Base-by-base conservation (phyloP, 2,113 vertebrate genomes). In the Nothocercus julius region DNA sequence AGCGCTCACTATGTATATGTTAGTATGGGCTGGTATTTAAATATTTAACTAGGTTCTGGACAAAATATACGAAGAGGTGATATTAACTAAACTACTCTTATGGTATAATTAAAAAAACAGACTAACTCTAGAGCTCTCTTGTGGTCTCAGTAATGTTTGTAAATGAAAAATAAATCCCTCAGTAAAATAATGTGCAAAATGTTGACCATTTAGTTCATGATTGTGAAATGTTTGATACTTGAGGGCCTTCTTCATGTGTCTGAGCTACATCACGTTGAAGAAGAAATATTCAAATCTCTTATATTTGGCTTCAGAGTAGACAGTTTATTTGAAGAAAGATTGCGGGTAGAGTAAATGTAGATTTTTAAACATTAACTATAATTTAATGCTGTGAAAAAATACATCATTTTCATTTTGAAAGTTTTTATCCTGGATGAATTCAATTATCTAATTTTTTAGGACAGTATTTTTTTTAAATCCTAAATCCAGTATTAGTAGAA, bases 41-140 rank as follows among this genome's bases (percentile, higher is more conserved):
- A 49, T 93, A 90, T 91, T 80, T 89, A 77, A 87, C 66, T 87
- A 47, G 79, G 53, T 77, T 81, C 69, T 47, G 64, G 36, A 51
- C 58, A 77, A 84, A 90, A 74, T 79, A n/a, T 20, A 86, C 28
- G 32, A 88, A 79, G 64, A 89, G 44, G 42, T 87, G 73, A 63
- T 47, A 69, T 83, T 93, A 77, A 94, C 91, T 96, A 89, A 95
- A 82, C 73, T 91, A 70, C 51, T 69, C 56, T 76, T 63, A 62
- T 28, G 16, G 72, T 79, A 18, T 93, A 93, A 92, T 95, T 82
- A 89, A 84, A 90, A 89, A 53, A 45, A 9, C 15, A 87, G 79
- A 74, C 87, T 85, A 84, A 27, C 32, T 68, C 53, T 85, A 73
- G 51, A 93, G 76, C 42, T 94, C 66, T 93, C 38, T 58, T 36